Evolutionary conservation across 1,140 invertebrate genomes (phyloP), one percentile per base, ranked within the genome.

Genomic region (Colletes latitarsis): DNA sequence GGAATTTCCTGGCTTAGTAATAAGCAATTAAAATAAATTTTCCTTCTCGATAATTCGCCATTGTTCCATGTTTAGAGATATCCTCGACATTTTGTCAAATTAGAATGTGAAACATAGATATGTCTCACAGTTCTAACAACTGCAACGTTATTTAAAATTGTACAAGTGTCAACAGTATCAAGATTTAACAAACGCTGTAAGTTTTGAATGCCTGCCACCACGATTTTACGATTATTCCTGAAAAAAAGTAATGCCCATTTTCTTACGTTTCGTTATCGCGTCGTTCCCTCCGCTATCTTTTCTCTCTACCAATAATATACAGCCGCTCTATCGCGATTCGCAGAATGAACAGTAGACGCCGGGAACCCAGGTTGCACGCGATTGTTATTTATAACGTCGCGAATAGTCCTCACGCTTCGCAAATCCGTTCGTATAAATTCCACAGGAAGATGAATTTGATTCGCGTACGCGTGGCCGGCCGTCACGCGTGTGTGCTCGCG

Each of bases 381-480:
- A 85, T 84, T 81, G 68, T n/a, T 85, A 84, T 85, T 85, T 81
- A 77, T 69, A 72, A 69, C 58, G 70, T 62, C 52, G 70, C 67
- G 77, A 79, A 74, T 81, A 79, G 74, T 46, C 64, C 68, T 60
- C 68, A 67, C 41, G 68, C 15, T 81, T 80, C 74, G 76, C 53
- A 71, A 73, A 68, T 64, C 69, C 55, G 58, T 83, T 83, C 64
- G 70, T 70, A 70, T 68, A 74, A 73, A 74, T 80, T 80, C 49
- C 46, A 8, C 57, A 19, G 17, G 21, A 53, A 69, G 21, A 53
- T 12, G 60, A 73, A 64, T 79, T 57, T 14, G 67, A 73, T 78
- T 62, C 39, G 41, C 41, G 39, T 21, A 30, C 12, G 43, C 69
- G 60, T 64, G 39, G 15, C 12, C 46, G 19, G 1, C 10, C 53